Percentiles rank a stretch among this genome's conserved stretches.
These are phyloP conservation scores for Diplazon laetatorius DNA, from an alignment of 2,888 invertebrate species.

Conservation along the genomic window DNA sequence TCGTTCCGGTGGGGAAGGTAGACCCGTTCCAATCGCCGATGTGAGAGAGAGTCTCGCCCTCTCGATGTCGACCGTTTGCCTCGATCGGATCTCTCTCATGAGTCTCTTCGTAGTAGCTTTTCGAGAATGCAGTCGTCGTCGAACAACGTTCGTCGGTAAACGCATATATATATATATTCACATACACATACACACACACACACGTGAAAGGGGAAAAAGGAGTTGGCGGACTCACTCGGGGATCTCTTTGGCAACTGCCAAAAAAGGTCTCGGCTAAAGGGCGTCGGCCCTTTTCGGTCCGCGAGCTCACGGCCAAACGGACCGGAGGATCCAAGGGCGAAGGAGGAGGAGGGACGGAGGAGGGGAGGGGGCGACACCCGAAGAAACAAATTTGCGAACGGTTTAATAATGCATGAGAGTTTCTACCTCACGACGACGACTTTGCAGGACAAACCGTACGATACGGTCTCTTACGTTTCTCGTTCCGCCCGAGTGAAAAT, in stretches of 20 bases:
- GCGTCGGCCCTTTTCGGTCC: constrained; percentile 64
- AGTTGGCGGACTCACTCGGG: constrained; percentile 35
- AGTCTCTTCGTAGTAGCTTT: constrained; percentile 17
- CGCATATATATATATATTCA: too few relatives aligned
- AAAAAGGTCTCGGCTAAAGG: constrained; percentile 51
- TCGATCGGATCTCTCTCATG: constrained; percentile 48
- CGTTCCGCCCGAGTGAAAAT: background rate
- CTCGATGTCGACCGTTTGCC: too few relatives aligned
- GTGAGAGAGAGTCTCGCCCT: too few relatives aligned
- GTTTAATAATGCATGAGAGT: constrained; percentile 67
- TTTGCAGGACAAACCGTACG: constrained; percentile 30
- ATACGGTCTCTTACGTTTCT: constrained; percentile 29
- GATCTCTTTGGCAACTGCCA: constrained; percentile 22
- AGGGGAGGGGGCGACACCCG: constrained; percentile 28
- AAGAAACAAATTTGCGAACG: constrained; percentile 65
- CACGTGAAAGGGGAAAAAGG: constrained; percentile 32
- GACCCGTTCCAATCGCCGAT: too few relatives aligned
- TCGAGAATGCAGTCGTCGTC: constrained; percentile 54
- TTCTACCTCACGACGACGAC: constrained; percentile 1
- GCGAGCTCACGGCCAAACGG: constrained; percentile 59
- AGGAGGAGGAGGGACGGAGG: too few relatives aligned
- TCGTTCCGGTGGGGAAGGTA: constrained; percentile 12
- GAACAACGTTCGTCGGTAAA: too few relatives aligned
- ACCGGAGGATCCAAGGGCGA: too few relatives aligned
- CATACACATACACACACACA: too few relatives aligned